Conservation (phyloP, 2,113 vertebrate genomes). For the Nothoprocta pentlandii region DNA sequence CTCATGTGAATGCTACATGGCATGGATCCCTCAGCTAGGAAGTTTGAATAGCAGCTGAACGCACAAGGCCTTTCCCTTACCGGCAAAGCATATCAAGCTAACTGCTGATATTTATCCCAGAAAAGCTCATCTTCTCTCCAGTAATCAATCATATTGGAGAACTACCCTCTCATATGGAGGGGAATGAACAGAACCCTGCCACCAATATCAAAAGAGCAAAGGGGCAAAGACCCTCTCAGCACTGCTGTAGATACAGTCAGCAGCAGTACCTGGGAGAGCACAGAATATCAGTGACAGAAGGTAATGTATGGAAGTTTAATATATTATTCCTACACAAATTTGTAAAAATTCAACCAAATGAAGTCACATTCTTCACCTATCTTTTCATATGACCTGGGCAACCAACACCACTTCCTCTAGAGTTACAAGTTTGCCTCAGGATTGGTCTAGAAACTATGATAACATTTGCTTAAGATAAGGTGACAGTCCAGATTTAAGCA, state of each 20-base stretch:
- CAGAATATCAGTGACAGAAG: neutral
- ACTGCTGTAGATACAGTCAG: neutral
- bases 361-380: neutral
- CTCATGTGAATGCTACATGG: neutral
- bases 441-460: neutral
- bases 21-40: rapidly evolving
- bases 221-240: neutral
- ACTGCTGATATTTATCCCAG: neutral
- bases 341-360: neutral
- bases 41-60: neutral
- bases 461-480: neutral
- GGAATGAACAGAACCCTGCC: neutral
- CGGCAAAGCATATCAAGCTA: neutral
- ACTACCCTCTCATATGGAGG: too few species aligned
- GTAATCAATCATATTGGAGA: neutral
- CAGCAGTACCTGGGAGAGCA: neutral
- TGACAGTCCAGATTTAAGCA: neutral
- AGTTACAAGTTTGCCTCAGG: neutral
- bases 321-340: neutral
- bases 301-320: neutral
- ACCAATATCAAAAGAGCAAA: neutral
- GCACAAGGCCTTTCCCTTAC: neutral
- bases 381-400: neutral
- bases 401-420: neutral
- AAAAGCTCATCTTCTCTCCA: neutral